Conservation (phyloP, 1,140 invertebrate genomes). For the Lasaia peninsularis region DNA sequence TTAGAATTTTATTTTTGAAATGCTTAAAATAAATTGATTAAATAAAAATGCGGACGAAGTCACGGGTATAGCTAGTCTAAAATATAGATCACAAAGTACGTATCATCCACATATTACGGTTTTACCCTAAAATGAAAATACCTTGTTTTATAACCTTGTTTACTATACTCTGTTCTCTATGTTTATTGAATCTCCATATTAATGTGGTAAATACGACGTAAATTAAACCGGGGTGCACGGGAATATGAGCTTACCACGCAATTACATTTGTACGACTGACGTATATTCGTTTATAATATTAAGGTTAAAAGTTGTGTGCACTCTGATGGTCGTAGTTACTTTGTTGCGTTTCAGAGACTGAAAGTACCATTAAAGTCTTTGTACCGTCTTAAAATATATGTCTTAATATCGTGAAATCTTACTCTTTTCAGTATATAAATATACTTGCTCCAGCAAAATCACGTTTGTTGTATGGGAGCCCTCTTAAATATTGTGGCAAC, state of each 20-base stretch:
- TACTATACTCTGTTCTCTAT: not conserved
- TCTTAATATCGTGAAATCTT: not conserved
- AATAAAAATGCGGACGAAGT: no score
- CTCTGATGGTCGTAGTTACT: not conserved
- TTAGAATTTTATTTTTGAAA: no score
- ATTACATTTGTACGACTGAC: not conserved
- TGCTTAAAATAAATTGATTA: no score
- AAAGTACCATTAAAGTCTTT: no score
- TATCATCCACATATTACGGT: no score
- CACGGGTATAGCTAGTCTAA: no score
- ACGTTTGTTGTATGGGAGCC: no score
- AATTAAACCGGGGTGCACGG: not conserved
- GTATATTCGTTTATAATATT: not conserved
- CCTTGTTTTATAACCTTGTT: not conserved
- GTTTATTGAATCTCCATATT: slow-evolving; percentile 5
- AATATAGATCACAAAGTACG: no score
- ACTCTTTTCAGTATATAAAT: no score
- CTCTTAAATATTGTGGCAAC: no score
- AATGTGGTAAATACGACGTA: not conserved
- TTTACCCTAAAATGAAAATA: not conserved
- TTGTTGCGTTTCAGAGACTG: no score
- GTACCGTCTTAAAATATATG: not conserved
- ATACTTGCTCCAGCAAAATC: no score
- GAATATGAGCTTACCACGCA: not conserved
- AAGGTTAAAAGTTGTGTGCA: not conserved